phyloP scores from a whole-genome alignment of 2,888 invertebrate genomes.

The Heliconius erato region DNA sequence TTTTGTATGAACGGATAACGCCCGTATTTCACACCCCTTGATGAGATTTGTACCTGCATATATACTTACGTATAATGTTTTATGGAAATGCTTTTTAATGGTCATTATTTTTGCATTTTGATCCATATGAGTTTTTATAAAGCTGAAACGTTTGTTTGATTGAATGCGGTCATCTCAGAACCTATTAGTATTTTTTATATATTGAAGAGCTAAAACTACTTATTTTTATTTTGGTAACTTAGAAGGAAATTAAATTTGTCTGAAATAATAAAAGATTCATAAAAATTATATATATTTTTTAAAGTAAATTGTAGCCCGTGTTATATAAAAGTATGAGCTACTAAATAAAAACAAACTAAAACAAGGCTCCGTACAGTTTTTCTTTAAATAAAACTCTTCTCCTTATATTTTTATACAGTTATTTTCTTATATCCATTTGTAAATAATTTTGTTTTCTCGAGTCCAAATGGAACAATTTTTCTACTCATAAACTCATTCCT shows the following conservation, averaged over 20 bases:
- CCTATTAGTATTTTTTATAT: too few species aligned
- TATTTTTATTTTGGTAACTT: neutral
- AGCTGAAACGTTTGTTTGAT: too few species aligned
- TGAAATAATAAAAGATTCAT: too few species aligned
- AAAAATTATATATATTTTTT: too few species aligned
- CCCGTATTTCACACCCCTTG: constrained; percentile 29
- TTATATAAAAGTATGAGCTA: too few species aligned
- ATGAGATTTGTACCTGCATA: neutral
- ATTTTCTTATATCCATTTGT: neutral
- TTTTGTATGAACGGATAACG: constrained; percentile 48
- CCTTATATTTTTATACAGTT: neutral
- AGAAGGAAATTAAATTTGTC: neutral
- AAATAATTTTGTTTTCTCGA: neutral
- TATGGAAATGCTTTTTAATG: neutral
- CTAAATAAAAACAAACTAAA: neutral
- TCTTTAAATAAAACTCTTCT: neutral
- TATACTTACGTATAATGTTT: neutral
- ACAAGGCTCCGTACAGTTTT: neutral
- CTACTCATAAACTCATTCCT: constrained; percentile 21
- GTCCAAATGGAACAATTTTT: neutral
- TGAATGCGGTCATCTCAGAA: too few species aligned
- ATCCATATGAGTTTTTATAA: neutral
- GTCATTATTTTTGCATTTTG: neutral
- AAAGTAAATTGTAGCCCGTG: too few species aligned
- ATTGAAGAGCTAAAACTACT: too few species aligned